Evolutionary conservation across 2,888 invertebrate species (phyloP), one percentile per base, ranked within the genome.

Genomic region (Iselma pallidipennis): DNA sequence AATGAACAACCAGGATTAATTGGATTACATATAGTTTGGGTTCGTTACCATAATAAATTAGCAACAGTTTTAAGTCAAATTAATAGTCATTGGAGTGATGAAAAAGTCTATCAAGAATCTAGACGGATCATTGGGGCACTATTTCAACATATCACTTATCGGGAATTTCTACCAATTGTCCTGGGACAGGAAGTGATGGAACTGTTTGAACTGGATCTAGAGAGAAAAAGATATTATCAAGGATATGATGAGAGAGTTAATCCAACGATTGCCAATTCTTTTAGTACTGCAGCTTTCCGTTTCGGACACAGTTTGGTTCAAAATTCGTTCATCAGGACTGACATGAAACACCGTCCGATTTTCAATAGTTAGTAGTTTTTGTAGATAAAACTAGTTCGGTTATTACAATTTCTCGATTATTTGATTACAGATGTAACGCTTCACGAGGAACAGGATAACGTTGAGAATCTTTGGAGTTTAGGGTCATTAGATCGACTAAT

Each of bases 241-340:
- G 87, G 87, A 5, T 94, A 94, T 77, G 88, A 89, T 74, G 80
- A 85, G 0, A 87, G 86, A 65, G 82, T 88, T 2, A 91, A 93
- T 82, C 89, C 93, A 0, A 87, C 88, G 2, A 86, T 92, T 0
- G 90, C 91, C 0, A 94, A 92, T 78, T 85, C 90, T 0, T 94
- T 94, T 80, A 87, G 90, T 0, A 87, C 92, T 0, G 93, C 94
- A 0, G 94, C 94, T 2, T 94, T 92, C 80, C 85, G 94, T 21
- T 94, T 94, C 78, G 94, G 94, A 0, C 94, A 94, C 78, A 94
- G 94, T 48, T 82, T 96, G 66, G 92, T 95, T 2, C 93, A 94
- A 74, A 86, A 87, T 5, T 88, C 89, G 9, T 90, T 94, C 77
- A 83, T 91, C 66, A 85, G 94, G 64, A 90, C 86, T 72, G 91